Base-by-base conservation (phyloP, 2,888 invertebrate species). In the Apocheima hispidaria region DNA sequence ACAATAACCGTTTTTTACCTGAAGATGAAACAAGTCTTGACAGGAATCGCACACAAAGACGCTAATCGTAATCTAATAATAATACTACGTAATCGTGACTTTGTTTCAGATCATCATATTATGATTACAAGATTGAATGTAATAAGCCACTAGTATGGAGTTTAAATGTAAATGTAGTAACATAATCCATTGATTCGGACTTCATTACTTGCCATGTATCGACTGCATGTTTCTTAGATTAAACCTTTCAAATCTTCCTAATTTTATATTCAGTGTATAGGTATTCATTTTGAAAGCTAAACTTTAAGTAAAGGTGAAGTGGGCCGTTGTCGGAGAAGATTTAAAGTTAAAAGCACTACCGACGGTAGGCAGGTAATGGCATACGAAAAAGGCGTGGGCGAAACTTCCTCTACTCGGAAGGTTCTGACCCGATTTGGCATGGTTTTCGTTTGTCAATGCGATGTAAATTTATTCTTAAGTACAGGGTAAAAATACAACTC, bases 381-480 rank as follows among this genome's bases (percentile, higher is more conserved):
- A 69, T 72, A 74, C 70, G 60, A 74, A 77, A 74, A 61, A 69
- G 73, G 77, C 77, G 87, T 88, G 82, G 87, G 87, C 76, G 84
- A 78, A 69, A 60, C 63, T 64, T 70, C 68, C 2, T 33, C n/a
- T 16, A 14, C 5, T 23, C n/a, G 3, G 14, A 33, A 33, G 33
- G 33, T 33, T 33, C 26, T 26, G 12, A 33, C 33, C 33, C 33
- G n/a, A 33, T n/a, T 33, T 4, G n/a, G 12, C n/a, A 3, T 33
- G 33, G 12, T 33, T 4, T 33, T 33, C n/a, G n/a, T 33, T 10
- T 12, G 9, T n/a, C 10, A 12, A 10, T 3, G 1, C n/a, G n/a
- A n/a, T 33, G 33, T 33, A 30, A 5, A n/a, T n/a, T n/a, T n/a
- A n/a, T n/a, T n/a, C n/a, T n/a, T n/a, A n/a, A n/a, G n/a, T n/a